phyloP scores from a whole-genome alignment of 2,888 invertebrate genomes.

The Chaetogeoica ovagalla region DNA sequence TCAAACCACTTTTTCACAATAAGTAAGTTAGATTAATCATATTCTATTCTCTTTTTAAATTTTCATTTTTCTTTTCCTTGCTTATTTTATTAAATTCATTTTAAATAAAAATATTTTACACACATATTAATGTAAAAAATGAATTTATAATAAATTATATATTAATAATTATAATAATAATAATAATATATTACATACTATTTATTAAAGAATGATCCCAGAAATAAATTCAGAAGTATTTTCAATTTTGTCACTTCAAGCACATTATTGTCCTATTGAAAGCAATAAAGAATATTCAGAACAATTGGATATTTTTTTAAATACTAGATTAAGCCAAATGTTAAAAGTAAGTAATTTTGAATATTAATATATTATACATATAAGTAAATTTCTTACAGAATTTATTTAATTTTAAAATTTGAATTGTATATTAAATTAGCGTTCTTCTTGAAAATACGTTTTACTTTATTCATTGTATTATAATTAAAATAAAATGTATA shows the following conservation, averaged over 20 bases:
- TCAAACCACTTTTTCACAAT: conserved; percentile 46
- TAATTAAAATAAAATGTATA: neutral
- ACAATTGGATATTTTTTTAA: conserved; percentile 47
- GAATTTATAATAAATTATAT: too few species aligned
- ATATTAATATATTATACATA: neutral
- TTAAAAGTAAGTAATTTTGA: conserved; percentile 32
- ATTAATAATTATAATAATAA: too few species aligned
- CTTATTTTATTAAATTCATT: too few species aligned
- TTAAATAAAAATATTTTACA: too few species aligned
- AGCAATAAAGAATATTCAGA: conserved; percentile 43
- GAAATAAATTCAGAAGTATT: conserved; percentile 50
- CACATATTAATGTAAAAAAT: too few species aligned
- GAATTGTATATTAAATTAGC: too few species aligned
- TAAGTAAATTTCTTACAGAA: neutral
- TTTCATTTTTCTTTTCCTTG: too few species aligned
- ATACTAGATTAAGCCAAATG: conserved; percentile 43
- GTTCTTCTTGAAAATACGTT: too few species aligned
- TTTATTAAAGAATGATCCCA: conserved; percentile 40
- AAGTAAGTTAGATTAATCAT: conserved; percentile 11
- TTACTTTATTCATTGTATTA: neutral
- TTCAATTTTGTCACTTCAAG: conserved; percentile 48
- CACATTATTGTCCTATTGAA: conserved; percentile 42
- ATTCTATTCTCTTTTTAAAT: neutral
- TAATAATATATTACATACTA: neutral
- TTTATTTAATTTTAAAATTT: too few species aligned